Evolutionary conservation across 2,888 invertebrate species (phyloP).

Genomic region (Liposcelis brunnea): DNA sequence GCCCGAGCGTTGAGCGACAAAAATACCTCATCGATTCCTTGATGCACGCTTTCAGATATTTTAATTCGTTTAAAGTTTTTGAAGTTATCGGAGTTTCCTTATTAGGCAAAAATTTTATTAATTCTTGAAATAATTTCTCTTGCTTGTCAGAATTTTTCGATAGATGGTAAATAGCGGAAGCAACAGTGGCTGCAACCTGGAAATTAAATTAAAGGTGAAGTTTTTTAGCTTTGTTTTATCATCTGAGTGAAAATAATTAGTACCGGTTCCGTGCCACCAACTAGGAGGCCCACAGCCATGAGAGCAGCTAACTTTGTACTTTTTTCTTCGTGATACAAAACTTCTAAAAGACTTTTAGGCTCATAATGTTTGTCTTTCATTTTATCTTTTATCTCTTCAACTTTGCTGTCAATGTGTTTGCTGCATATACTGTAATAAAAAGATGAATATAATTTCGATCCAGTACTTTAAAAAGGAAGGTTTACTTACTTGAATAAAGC

Average conservation of each 20-base stretch:
- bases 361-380: slow-evolving; percentile 32
- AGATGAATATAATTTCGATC: too few species aligned
- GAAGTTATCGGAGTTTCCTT: slow-evolving; percentile 23
- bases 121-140: slow-evolving; percentile 26
- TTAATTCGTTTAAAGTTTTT: slow-evolving; percentile 24
- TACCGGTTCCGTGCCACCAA: slow-evolving; percentile 57
- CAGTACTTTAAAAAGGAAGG: too few species aligned
- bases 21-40: slow-evolving; percentile 44
- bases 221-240: too few species aligned
- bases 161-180: slow-evolving; percentile 28
- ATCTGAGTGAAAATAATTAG: too few species aligned
- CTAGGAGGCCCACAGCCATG: slow-evolving; percentile 51
- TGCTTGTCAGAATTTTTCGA: slow-evolving; percentile 29
- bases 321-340: slow-evolving; percentile 28
- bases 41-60: slow-evolving; percentile 42
- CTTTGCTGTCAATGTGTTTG: slow-evolving; percentile 3
- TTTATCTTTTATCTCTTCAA: slow-evolving; percentile 4
- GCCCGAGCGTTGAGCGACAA: too few species aligned
- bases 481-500: too few species aligned
- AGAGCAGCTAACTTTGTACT: slow-evolving; percentile 34
- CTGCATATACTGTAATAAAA: not conserved
- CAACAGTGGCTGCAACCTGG: slow-evolving; percentile 30
- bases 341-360: slow-evolving; percentile 43
- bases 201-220: too few species aligned
- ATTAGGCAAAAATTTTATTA: slow-evolving; percentile 19